Conservation (phyloP, 2,113 vertebrate genomes). For the Oncorhynchus keta region DNA sequence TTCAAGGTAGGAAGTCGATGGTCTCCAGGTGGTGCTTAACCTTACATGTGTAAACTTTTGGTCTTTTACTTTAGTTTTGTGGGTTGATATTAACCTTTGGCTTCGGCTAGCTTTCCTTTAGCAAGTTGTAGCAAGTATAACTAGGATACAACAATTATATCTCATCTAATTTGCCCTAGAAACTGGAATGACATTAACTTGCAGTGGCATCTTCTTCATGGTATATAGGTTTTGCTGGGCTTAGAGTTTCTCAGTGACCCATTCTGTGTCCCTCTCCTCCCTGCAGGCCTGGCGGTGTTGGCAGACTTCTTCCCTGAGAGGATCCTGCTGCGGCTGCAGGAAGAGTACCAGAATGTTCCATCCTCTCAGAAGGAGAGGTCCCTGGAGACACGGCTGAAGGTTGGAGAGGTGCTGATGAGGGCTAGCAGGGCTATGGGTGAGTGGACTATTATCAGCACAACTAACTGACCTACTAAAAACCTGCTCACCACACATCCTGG, state of each 20-base stretch:
- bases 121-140: neutral
- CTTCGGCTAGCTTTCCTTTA: neutral
- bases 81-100: too few species aligned
- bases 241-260: neutral
- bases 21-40: neutral
- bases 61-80: too few species aligned
- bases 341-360: neutral
- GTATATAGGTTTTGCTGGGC: neutral
- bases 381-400: slow-evolving; percentile 85
- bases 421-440: slow-evolving; percentile 85
- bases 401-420: slow-evolving; percentile 93
- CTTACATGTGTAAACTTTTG: too few species aligned
- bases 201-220: too few species aligned
- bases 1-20: slow-evolving; percentile 82
- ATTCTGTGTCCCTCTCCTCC: neutral
- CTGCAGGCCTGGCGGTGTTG: slow-evolving; percentile 80
- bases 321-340: slow-evolving; percentile 70
- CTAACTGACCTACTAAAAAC: neutral
- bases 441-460: slow-evolving; percentile 40
- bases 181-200: too few species aligned
- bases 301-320: slow-evolving; percentile 81
- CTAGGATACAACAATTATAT: neutral
- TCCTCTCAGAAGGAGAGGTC: slow-evolving; percentile 35
- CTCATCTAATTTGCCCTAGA: too few species aligned
- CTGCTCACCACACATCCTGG: neutral